Percentiles rank a stretch among this genome's conserved stretches.
phyloP scores from a whole-genome alignment of 2,888 invertebrate species.

The Agrenia bidenticulata region DNA sequence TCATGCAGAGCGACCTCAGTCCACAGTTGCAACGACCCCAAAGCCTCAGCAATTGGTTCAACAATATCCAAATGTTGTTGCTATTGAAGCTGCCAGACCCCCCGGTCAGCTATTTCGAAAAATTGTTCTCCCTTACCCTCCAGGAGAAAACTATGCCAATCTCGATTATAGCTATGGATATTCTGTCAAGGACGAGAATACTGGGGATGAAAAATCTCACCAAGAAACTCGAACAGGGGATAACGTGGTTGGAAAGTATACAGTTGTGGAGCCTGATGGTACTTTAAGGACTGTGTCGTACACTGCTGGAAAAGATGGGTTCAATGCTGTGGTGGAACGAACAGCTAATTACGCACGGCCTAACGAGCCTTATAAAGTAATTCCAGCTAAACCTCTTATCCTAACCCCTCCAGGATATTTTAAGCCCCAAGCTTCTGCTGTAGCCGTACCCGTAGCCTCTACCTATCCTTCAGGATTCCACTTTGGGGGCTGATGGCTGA shows the following conservation, averaged over 20 bases:
- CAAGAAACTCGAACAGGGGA: constrained; percentile 39
- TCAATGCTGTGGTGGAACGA: constrained; percentile 40
- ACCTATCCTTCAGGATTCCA: constrained; percentile 35
- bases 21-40: constrained; percentile 9
- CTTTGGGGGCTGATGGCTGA: constrained; percentile 29
- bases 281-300: constrained; percentile 38
- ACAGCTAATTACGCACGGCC: constrained; percentile 35
- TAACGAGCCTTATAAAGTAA: constrained; percentile 30
- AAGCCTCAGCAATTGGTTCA: constrained; percentile 11
- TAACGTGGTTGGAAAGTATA: constrained; percentile 39
- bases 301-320: constrained; percentile 40
- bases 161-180: constrained; percentile 44
- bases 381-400: constrained; percentile 25
- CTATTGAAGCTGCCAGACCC: constrained; percentile 16
- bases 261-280: constrained; percentile 44
- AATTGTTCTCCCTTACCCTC: constrained; percentile 14
- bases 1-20: constrained; percentile 20
- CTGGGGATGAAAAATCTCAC: constrained; percentile 45
- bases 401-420: background rate
- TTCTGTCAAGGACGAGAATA: constrained; percentile 35
- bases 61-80: constrained; percentile 11
- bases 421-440: background rate
- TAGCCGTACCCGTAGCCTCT: constrained; percentile 17
- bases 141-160: background rate
- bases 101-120: background rate